Percentiles rank a stretch among this genome's conserved stretches.
Evolutionary conservation across 2,888 invertebrate genomes (phyloP).

Genomic region (Limenitis camilla): DNA sequence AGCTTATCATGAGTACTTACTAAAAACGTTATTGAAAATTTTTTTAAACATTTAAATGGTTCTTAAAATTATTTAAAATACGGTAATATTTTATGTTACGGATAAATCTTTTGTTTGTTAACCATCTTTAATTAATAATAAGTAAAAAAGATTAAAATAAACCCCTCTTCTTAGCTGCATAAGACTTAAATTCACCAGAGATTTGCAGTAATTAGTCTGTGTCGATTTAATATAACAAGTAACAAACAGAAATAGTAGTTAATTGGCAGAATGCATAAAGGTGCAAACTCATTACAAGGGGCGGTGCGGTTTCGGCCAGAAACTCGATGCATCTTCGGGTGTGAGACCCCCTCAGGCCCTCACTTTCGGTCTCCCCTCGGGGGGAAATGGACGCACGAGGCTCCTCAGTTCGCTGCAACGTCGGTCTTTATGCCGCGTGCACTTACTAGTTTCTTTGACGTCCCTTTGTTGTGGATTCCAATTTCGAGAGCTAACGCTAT

Average conservation of each 20-base stretch:
- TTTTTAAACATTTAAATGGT: no score
- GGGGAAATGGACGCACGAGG: slow-evolving; percentile 72
- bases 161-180: background rate
- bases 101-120: no score
- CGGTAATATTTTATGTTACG: no score
- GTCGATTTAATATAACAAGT: slow-evolving; percentile 25
- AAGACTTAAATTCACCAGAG: slow-evolving; percentile 6
- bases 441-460: slow-evolving; percentile 71
- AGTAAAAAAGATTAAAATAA: no score
- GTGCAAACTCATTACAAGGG: slow-evolving; percentile 63
- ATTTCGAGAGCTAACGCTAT: slow-evolving; percentile 52
- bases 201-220: slow-evolving; percentile 23
- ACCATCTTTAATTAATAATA: no score
- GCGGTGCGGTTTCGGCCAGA: slow-evolving; percentile 68
- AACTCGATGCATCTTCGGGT: slow-evolving; percentile 68
- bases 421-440: slow-evolving; percentile 69
- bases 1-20: no score
- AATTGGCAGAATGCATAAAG: slow-evolving; percentile 37
- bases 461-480: slow-evolving; percentile 67
- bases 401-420: slow-evolving; percentile 53
- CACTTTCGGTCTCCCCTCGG: slow-evolving; percentile 34
- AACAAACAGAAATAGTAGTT: slow-evolving; percentile 27
- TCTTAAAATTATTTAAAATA: no score
- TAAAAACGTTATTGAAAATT: no score
- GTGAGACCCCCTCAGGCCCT: slow-evolving; percentile 51